Evolutionary conservation across 2,888 invertebrate genomes (phyloP).

Genomic region (Agrotis clavis): DNA sequence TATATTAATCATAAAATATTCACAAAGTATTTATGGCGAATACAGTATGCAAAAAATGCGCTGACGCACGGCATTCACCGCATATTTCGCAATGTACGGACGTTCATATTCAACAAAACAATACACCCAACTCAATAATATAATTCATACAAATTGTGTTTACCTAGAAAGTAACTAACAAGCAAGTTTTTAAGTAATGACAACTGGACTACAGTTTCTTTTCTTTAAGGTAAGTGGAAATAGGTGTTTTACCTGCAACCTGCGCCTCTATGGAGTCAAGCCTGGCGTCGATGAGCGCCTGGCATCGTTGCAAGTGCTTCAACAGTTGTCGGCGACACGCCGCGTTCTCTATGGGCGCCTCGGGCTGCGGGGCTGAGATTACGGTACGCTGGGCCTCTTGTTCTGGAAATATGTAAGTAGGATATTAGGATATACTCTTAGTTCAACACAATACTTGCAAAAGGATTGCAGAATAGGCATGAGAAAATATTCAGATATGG

Average conservation of each 20-base stretch:
- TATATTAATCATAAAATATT: neutral
- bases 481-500: neutral
- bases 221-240: neutral
- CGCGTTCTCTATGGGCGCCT: conserved; percentile 95
- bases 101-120: too few species aligned
- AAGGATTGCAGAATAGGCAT: neutral
- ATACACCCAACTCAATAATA: too few species aligned
- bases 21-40: too few species aligned
- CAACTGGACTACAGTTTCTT: neutral
- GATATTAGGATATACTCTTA: too few species aligned
- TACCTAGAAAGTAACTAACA: neutral
- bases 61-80: too few species aligned
- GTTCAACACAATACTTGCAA: neutral
- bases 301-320: conserved; percentile 94
- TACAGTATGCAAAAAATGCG: too few species aligned
- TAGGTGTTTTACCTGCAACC: conserved; percentile 91
- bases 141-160: neutral
- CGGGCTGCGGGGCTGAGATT: conserved; percentile 93
- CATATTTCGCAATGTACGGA: too few species aligned
- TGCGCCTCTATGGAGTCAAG: conserved; percentile 94
- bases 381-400: conserved; percentile 62
- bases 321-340: conserved; percentile 95
- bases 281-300: conserved; percentile 93
- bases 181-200: neutral
- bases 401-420: conserved; percentile 25